Base-by-base conservation (phyloP, 2,113 vertebrate species). In the Xerus inauris region DNA sequence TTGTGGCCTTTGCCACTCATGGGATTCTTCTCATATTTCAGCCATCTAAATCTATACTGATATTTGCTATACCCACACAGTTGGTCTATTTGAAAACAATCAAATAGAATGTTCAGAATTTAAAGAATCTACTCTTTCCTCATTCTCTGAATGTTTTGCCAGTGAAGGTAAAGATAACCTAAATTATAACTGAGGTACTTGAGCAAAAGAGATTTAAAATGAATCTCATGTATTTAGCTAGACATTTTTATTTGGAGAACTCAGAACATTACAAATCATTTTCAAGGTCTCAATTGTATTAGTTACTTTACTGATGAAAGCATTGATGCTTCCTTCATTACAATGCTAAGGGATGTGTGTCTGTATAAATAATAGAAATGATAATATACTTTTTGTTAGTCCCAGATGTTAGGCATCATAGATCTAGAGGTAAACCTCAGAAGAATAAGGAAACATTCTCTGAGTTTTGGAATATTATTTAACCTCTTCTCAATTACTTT, bases 211-310 rank as follows among this genome's bases (percentile, higher is more conserved):
- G 9, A 14, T 89, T 86, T 65, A 64, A 75, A 89, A 71, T 64
- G 38, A 86, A 72, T 65, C 9, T n/a, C 19, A 45, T 59, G 19
- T 65, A 45, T 90, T 87, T 72, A 47, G 28, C 40, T 67, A 42
- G 62, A 80, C 6, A 45, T 75, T 85, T 72, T 93, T 64, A n/a
- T 85, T 87, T 89, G 35, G 87, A 94, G 40, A 95, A 89, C 24
- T 65, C 57, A 42, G 79, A 93, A 92, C 72, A 94, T 87, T 83
- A 65, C 35, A 95, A 85, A 76, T 64, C n/a, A 93, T 87, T 84
- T 71, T 76, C 28, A 73, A 73, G 57, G 0, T 2, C 47, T 19
- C 35, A 77, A 13, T 75, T 65, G 19, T 79, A 45, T 84, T 80
- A 62, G 71, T 24, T 4, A 62, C 57, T 69, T 8, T 59, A 0